phyloP scores from a whole-genome alignment of 37 sponge, comb jelly and placozoan genomes.

The Amphimedon queenslandica region DNA sequence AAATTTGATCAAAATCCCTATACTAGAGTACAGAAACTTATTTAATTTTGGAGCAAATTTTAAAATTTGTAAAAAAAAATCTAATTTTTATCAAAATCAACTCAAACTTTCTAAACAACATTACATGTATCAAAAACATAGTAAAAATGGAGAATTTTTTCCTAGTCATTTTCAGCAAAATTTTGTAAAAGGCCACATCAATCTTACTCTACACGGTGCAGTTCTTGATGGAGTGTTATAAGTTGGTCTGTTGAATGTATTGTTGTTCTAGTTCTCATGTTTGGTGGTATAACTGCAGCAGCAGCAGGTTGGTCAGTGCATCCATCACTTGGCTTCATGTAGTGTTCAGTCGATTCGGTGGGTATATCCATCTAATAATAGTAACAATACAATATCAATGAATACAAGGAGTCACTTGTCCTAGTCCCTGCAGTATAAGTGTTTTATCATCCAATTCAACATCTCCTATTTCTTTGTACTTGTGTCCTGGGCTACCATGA shows the following conservation, averaged over 20 bases:
- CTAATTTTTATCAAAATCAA: no score
- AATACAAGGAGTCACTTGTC: constrained; percentile 24
- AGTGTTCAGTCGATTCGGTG: background rate
- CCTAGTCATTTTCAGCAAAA: no score
- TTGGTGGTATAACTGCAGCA: background rate
- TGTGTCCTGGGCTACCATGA: constrained; percentile 19
- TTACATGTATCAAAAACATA: no score
- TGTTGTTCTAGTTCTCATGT: background rate
- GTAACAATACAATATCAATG: background rate
- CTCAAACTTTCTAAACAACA: no score
- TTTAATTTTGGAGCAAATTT: no score
- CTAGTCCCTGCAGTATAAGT: constrained; percentile 43
- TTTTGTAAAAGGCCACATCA: no score
- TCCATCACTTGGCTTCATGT: background rate
- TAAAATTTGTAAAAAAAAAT: no score
- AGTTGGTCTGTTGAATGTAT: background rate
- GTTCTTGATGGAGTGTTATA: no score
- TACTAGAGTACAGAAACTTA: no score
- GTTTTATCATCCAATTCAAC: constrained; percentile 39
- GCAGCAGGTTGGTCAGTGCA: background rate
- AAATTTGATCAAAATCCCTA: no score
- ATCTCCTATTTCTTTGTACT: constrained; percentile 44
- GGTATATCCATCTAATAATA: background rate
- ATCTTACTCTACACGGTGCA: no score
- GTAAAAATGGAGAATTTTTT: no score